Evolutionary conservation across 2,797 vertebrate genomes (phyloP), one percentile per base, ranked within the genome.

Genomic region (Botia almorhae): DNA sequence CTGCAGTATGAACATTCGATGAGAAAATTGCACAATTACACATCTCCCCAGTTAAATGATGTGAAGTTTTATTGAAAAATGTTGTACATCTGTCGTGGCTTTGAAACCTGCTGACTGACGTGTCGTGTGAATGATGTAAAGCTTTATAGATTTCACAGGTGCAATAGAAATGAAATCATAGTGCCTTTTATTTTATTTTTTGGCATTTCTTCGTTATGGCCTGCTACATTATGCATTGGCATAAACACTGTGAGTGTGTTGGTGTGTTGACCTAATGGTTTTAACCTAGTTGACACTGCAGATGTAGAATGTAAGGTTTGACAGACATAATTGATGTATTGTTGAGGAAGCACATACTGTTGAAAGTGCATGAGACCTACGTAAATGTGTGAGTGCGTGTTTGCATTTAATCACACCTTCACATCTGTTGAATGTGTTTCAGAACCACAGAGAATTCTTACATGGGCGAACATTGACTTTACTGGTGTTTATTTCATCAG

Each of bases 401-500:
- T 89, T 91, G 89, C 87, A 87, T 89, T 91, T 91, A 85, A 65
- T 74, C 64, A 63, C 79, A 90, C 89, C 82, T 83, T 91, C 83
- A 94, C 89, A 64, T 86, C 93, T 93, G 94, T 89, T 94, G 94
- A 96, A 95, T 96, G 95, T 96, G 94, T 91, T 90, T 92, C 90
- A 91, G 93, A 91, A 85, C 85, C 89, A 86, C 90, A 92, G 92
- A 76, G 91, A 83, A 86, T 87, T 89, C 72, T 72, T 50, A 56
- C 84, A 80, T 88, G 81, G 89, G 70, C 90, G 87, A 89, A 83
- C 69, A 78, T 90, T 88, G 81, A 87, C 90, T 91, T 85, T 83
- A 83, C 51, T 83, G 17, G 74, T 81, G 71, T 90, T 88, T 85
- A 81, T 84, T 87, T 79, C 87, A 86, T 90, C 85, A 85, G 80